These are phyloP conservation scores for Geopemphigus sp. DNA, from an alignment of 1,140 invertebrate genomes.

Conservation along the genomic window DNA sequence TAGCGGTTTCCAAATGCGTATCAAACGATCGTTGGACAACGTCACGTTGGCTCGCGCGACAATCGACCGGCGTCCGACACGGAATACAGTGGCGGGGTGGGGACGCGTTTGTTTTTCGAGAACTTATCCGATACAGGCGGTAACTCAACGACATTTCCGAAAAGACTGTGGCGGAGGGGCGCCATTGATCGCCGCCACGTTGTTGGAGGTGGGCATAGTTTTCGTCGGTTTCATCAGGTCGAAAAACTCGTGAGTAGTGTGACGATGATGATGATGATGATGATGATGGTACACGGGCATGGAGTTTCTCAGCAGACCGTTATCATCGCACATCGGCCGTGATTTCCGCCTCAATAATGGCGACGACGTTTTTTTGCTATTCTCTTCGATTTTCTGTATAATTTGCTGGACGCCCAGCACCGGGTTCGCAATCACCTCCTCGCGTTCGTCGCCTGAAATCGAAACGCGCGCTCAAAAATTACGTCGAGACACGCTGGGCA, in stretches of 20 bases:
- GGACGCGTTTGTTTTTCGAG: too few species aligned
- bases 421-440: not conserved
- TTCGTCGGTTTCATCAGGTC: slow-evolving; percentile 6
- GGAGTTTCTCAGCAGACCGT: slow-evolving; percentile 18
- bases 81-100: too few species aligned
- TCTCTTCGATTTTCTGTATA: slow-evolving; percentile 39
- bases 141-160: not conserved
- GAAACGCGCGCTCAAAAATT: not conserved
- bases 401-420: slow-evolving; percentile 38
- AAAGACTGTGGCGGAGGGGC: not conserved
- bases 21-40: too few species aligned
- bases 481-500: not conserved
- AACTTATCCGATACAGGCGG: not conserved
- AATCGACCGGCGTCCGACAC: too few species aligned
- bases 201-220: slow-evolving; percentile 10
- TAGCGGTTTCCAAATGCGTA: too few species aligned
- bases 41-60: too few species aligned
- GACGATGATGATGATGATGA: too few species aligned
- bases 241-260: slow-evolving; percentile 6
- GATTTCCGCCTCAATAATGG: slow-evolving; percentile 33
- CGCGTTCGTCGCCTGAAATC: slow-evolving; percentile 5
- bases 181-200: not conserved
- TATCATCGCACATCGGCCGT: slow-evolving; percentile 6
- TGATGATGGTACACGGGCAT: slow-evolving; percentile 14
- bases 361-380: slow-evolving; percentile 10